Evolutionary conservation across 2,797 vertebrate genomes (phyloP), one percentile per base, ranked within the genome.

Genomic region (Hipposideros larvatus): DNA sequence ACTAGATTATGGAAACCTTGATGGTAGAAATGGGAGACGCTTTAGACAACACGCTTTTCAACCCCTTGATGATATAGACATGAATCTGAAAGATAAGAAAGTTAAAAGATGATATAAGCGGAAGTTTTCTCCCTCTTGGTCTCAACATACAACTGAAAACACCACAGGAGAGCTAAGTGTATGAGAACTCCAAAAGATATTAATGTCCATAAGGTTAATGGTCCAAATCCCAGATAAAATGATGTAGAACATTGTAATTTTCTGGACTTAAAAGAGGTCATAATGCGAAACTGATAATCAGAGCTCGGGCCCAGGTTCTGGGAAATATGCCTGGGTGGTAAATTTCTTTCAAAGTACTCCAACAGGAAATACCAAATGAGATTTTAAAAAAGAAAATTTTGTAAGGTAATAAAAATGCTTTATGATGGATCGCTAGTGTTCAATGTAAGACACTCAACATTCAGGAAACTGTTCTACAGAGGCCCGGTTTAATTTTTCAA

Each of bases 401-500:
- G 83, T 82, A 97, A 96, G 63, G 82, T 79, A 96, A 96, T 96
- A 97, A 91, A 96, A 96, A 90, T 88, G 22, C 43, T 89, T 83
- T 66, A 83, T 96, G 96, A 96, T 96, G 66, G 48, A 95, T 94
- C 65, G 66, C 94, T 86, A 75, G 53, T 63, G 83, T 87, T 48
- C 89, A 98, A 96, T 78, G 66, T 90, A 97, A 98, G 77, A 95
- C 90, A 48, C 75, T 89, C 96, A 0, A 0, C 85, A 92, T 97
- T 97, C 96, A 96, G 96, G 95, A 94, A 84, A 59, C 26, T 95
- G 66, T 78, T 97, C 89, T 87, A 71, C 43, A 97, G 96, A 97
- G 94, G 97, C 87, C 84, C 95, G 80, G 90, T 96, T 68, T 95
- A 96, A 98, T 97, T 97, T 92, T 95, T 97, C 91, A 94, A 88